Conservation (phyloP, 2,888 invertebrate species). For the Geophilus truncorum region DNA sequence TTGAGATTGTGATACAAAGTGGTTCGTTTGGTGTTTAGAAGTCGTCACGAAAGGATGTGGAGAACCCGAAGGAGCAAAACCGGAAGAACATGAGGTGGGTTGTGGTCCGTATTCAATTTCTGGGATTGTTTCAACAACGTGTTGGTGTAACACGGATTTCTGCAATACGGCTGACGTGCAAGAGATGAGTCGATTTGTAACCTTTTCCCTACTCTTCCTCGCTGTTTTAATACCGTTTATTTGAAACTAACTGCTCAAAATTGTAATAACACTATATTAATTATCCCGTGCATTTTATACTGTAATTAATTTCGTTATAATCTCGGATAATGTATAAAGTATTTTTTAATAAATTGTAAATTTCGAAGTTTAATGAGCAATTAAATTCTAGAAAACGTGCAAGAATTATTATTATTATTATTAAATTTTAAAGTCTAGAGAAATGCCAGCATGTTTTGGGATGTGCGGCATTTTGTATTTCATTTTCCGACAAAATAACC, state of each 20-base stretch:
- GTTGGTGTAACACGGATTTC: not conserved
- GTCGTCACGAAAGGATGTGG: not conserved
- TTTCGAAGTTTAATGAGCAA: not conserved
- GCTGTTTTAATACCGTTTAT: not conserved
- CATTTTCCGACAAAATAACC: too few relatives aligned
- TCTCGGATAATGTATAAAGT: not conserved
- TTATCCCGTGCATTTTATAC: not conserved
- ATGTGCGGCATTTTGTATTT: too few relatives aligned
- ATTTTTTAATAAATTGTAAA: not conserved
- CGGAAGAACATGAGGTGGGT: not conserved
- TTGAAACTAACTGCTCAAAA: not conserved
- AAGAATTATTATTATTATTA: too few relatives aligned
- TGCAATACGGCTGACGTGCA: not conserved
- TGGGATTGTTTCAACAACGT: not conserved
- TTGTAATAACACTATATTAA: too few relatives aligned
- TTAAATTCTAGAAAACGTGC: too few relatives aligned
- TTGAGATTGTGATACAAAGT: too few relatives aligned
- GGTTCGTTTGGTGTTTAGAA: not conserved
- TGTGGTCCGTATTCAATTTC: not conserved
- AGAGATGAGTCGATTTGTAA: not conserved
- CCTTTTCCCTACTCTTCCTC: not conserved
- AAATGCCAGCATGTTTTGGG: too few relatives aligned
- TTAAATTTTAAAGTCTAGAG: too few relatives aligned
- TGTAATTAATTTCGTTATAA: not conserved
- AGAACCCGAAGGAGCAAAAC: not conserved